Percentiles rank a stretch among this genome's conserved stretches.
These are phyloP conservation scores for Cataglyphis livida DNA, from an alignment of 2,888 invertebrate species.

Conservation along the genomic window DNA sequence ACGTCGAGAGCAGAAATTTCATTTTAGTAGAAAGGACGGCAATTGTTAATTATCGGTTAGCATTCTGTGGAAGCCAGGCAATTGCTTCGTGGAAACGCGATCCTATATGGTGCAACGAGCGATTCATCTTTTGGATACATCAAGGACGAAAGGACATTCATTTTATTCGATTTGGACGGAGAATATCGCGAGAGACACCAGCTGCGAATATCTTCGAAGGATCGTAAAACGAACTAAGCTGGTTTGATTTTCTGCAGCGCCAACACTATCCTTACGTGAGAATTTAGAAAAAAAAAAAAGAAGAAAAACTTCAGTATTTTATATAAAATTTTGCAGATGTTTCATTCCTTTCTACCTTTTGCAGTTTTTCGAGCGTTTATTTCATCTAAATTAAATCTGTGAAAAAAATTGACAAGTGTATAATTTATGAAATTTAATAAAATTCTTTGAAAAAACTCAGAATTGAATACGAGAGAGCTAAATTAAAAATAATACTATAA, in stretches of 20 bases:
- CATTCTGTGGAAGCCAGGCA: not conserved
- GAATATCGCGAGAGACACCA: not conserved
- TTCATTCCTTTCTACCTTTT: not conserved
- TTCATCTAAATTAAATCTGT: not conserved
- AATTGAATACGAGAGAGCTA: not conserved
- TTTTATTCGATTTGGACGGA: not conserved
- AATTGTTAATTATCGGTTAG: slow-evolving; percentile 15
- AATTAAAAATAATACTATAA: not conserved
- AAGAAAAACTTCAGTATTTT: not conserved
- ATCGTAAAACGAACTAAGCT: not conserved
- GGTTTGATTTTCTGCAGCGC: not conserved
- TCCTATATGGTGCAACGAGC: not conserved
- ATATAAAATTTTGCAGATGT: not conserved
- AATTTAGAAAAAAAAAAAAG: not conserved
- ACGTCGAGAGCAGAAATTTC: not conserved
- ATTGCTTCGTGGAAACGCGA: not conserved
- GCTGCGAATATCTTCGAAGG: not conserved
- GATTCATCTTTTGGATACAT: not conserved
- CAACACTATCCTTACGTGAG: not conserved
- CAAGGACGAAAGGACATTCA: not conserved
- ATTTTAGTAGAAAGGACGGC: not conserved
- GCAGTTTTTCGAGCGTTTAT: not conserved
- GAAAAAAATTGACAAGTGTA: not conserved
- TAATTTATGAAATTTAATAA: not conserved
- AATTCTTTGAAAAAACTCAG: not conserved